A percentile compares a stretch with the other conserved stretches of the same genome.
Conservation (phyloP, 2,797 vertebrate genomes). For the Helicolenus hilgendorfi region DNA sequence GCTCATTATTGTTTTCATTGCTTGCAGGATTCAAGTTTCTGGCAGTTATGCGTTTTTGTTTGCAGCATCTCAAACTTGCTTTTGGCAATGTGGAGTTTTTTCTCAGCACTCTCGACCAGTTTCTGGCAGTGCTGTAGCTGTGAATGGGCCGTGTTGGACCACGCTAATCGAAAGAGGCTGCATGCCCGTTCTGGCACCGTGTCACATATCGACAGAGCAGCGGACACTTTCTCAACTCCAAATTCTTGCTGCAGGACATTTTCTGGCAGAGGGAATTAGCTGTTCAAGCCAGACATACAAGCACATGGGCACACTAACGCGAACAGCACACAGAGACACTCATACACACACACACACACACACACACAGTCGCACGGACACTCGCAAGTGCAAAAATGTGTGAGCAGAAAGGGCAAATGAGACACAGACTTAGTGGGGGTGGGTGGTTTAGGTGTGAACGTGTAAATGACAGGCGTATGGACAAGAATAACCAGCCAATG, state of each 20-base stretch:
- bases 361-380: background rate
- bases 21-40: slow-evolving; percentile 43
- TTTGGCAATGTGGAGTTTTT: slow-evolving; percentile 57
- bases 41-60: slow-evolving; percentile 28
- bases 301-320: slow-evolving; percentile 27
- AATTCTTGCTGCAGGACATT: slow-evolving; percentile 81
- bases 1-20: slow-evolving; percentile 31
- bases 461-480: slow-evolving; percentile 83
- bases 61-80: slow-evolving; percentile 67
- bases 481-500: slow-evolving; percentile 71
- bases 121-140: slow-evolving; percentile 61
- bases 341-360: background rate
- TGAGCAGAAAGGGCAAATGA: slow-evolving; percentile 63
- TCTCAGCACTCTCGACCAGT: slow-evolving; percentile 51
- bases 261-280: slow-evolving; percentile 78
- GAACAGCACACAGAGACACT: background rate
- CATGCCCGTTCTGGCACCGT: slow-evolving; percentile 71
- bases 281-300: slow-evolving; percentile 61
- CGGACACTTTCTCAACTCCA: slow-evolving; percentile 78
- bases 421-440: slow-evolving; percentile 68
- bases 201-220: slow-evolving; percentile 77
- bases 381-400: slow-evolving; percentile 43
- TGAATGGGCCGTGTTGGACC: slow-evolving; percentile 59
- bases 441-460: slow-evolving; percentile 80
- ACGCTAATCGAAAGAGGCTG: slow-evolving; percentile 73